Percentiles rank a stretch among this genome's conserved stretches.
Conservation (phyloP, 2,113 vertebrate genomes). For the Callospermophilus lateralis region DNA sequence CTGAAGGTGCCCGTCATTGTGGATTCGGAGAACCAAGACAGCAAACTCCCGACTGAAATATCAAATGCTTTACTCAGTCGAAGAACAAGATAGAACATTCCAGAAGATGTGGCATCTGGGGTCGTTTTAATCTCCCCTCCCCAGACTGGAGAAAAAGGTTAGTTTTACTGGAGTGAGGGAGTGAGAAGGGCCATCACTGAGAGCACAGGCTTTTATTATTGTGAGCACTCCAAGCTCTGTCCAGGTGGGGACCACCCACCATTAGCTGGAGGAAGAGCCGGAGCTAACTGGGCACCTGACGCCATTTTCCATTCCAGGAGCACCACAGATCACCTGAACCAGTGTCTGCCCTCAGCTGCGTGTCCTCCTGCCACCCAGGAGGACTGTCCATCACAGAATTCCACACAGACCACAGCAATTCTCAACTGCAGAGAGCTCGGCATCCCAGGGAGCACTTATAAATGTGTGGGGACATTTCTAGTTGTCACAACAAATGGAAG, state of each 20-base stretch:
- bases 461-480: neutral
- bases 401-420: neutral
- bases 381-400: too few relatives aligned
- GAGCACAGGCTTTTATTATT: neutral
- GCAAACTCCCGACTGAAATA: neutral
- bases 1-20: rapidly evolving
- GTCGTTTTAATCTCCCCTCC: too few relatives aligned
- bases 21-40: neutral
- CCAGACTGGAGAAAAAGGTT: neutral
- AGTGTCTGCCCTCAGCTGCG: neutral
- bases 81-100: too few relatives aligned
- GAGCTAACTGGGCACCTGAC: neutral
- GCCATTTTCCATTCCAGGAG: neutral
- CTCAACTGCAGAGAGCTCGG: neutral
- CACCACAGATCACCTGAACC: neutral
- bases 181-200: neutral
- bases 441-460: neutral
- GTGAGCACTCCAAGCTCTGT: neutral
- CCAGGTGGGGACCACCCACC: neutral
- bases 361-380: neutral
- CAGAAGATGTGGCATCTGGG: neutral
- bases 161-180: neutral
- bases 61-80: neutral
- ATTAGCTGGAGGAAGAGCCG: neutral
- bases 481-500: neutral